phyloP scores from a whole-genome alignment of 2,888 invertebrate genomes.

The Linnaemya tessellans region DNA sequence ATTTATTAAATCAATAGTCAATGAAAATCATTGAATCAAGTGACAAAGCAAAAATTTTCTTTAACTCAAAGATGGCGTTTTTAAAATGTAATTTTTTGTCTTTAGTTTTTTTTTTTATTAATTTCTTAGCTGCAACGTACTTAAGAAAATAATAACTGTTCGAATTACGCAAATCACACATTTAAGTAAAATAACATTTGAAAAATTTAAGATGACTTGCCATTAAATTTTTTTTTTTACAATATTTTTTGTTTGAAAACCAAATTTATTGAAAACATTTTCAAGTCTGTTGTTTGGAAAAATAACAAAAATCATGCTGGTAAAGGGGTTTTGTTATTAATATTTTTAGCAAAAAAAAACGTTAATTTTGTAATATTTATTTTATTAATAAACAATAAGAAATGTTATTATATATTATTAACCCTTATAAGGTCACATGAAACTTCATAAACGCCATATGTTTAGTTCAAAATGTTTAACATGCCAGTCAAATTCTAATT shows the following conservation, averaged over 20 bases:
- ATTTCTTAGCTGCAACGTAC: constrained; percentile 38
- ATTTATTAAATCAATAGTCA: constrained; percentile 64
- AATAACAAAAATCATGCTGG: constrained; percentile 52
- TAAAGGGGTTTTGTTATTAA: constrained; percentile 35
- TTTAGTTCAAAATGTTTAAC: not conserved
- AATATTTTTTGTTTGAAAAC: constrained; percentile 7
- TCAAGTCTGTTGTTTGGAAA: constrained; percentile 43
- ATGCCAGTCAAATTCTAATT: constrained; percentile 9
- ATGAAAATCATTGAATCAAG: constrained; percentile 71
- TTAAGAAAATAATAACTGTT: constrained; percentile 61
- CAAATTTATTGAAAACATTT: constrained; percentile 48
- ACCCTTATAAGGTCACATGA: constrained; percentile 36
- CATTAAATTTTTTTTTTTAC: constrained; percentile 30
- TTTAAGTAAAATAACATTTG: constrained; percentile 62
- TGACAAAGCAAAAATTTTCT: constrained; percentile 67
- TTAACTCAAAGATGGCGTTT: constrained; percentile 64
- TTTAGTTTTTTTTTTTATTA: constrained; percentile 27
- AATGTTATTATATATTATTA: constrained; percentile 28
- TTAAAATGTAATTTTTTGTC: constrained; percentile 28
- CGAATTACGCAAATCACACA: constrained; percentile 71
- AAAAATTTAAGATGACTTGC: constrained; percentile 57
- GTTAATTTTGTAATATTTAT: constrained; percentile 49
- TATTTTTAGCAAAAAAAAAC: constrained; percentile 35
- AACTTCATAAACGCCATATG: not conserved
- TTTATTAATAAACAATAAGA: constrained; percentile 53